These are phyloP conservation scores for Sternotherus odoratus DNA, from an alignment of 2,797 vertebrate species.

Conservation along the genomic window DNA sequence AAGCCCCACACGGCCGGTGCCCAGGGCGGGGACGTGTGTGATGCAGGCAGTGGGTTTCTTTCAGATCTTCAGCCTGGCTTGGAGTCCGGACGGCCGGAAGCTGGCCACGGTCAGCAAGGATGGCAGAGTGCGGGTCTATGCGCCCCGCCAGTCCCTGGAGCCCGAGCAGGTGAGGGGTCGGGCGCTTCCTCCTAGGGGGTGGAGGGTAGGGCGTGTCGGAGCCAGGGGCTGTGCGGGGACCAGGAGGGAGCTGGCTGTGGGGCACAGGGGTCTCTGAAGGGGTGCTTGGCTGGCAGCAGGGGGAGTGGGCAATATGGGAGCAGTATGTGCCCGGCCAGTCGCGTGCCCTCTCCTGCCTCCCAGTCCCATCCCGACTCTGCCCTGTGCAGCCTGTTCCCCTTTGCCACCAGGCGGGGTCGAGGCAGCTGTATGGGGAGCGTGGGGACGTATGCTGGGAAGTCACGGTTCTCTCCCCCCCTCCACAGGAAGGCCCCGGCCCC, in stretches of 20 bases:
- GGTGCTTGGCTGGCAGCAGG: not conserved
- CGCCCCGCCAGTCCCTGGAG: slow-evolving; percentile 84
- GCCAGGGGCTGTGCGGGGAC: accelerated
- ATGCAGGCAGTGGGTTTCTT: accelerated
- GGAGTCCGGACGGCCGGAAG: slow-evolving; percentile 91
- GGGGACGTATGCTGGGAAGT: not conserved
- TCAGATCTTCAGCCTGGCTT: slow-evolving; percentile 94
- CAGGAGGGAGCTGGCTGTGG: not conserved
- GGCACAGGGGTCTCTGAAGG: not conserved
- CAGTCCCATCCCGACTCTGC: accelerated
- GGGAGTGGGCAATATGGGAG: not conserved
- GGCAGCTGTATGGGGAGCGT: not conserved
- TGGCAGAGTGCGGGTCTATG: slow-evolving; percentile 88
- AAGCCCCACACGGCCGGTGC: not conserved
- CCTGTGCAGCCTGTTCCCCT: not conserved
- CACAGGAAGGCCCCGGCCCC: slow-evolving; percentile 91
- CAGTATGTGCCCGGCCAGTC: not conserved
- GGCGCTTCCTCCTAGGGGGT: accelerated
- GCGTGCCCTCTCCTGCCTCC: not conserved
- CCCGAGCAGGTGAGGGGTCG: slow-evolving; percentile 84
- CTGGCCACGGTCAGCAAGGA: slow-evolving; percentile 95
- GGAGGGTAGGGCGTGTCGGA: not conserved
- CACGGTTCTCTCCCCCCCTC: not conserved
- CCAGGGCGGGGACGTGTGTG: not conserved
- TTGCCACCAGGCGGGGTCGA: too few relatives aligned